These are phyloP conservation scores for Periophthalmodon schlosseri DNA, from an alignment of 2,113 vertebrate genomes.

Conservation along the genomic window DNA sequence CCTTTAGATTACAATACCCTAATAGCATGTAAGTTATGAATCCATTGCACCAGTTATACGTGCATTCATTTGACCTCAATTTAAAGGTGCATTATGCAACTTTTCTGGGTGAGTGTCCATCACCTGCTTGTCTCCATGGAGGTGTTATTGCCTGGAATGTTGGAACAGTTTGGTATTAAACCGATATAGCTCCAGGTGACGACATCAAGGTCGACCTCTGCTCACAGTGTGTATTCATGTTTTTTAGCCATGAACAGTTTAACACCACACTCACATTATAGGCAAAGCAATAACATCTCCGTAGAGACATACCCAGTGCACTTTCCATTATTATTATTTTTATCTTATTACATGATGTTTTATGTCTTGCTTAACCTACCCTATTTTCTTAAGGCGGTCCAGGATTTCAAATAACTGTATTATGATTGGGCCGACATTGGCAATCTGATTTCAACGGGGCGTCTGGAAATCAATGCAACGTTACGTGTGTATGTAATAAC, in stretches of 20 bases:
- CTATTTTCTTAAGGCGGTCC: conserved; percentile 4
- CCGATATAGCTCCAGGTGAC: too few species aligned
- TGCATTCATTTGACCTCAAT: not conserved
- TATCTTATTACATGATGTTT: conserved; percentile 4
- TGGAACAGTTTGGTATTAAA: not conserved
- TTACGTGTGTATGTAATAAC: conserved; percentile 6
- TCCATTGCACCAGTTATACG: not conserved
- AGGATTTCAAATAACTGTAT: conserved; percentile 25
- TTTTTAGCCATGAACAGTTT: too few species aligned
- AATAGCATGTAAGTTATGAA: not conserved
- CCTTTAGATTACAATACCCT: not conserved
- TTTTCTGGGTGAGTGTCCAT: not conserved
- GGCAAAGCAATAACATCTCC: too few species aligned
- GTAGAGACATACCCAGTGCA: not conserved
- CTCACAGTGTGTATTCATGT: too few species aligned
- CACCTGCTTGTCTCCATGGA: not conserved
- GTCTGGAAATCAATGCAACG: conserved; percentile 44
- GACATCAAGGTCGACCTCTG: too few species aligned
- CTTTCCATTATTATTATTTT: not conserved
- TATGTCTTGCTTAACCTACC: conserved; percentile 7
- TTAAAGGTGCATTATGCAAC: not conserved
- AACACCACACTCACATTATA: too few species aligned
- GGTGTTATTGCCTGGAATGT: not conserved
- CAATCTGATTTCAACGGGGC: conserved; percentile 24
- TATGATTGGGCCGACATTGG: conserved; percentile 12